Evolutionary conservation across 2,888 invertebrate genomes (phyloP).

Genomic region (Aplocera efformata): DNA sequence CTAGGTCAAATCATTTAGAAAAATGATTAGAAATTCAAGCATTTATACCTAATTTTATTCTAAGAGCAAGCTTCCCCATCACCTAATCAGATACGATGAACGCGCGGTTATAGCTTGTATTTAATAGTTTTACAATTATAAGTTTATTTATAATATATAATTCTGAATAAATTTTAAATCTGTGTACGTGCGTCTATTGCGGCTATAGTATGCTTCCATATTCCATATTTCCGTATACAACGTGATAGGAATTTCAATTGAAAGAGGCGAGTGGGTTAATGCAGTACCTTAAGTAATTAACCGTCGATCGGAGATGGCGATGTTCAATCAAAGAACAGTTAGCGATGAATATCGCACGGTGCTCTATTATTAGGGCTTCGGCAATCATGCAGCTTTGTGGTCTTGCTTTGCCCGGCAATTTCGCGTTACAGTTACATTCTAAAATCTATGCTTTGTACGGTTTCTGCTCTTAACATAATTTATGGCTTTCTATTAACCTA

Average conservation of each 20-base stretch:
- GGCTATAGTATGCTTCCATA: background rate
- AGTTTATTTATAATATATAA: too few species aligned
- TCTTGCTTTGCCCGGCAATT: slow-evolving; percentile 45
- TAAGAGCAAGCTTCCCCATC: too few species aligned
- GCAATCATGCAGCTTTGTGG: slow-evolving; percentile 40
- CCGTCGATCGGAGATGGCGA: slow-evolving; percentile 42
- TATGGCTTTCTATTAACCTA: slow-evolving; percentile 20
- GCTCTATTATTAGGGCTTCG: slow-evolving; percentile 60
- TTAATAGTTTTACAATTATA: too few species aligned
- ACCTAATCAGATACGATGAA: too few species aligned
- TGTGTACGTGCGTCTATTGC: background rate
- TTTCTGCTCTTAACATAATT: slow-evolving; percentile 24
- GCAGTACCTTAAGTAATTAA: slow-evolving; percentile 54
- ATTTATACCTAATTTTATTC: too few species aligned
- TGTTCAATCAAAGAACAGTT: slow-evolving; percentile 67
- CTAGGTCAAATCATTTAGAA: too few species aligned
- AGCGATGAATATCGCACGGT: slow-evolving; percentile 63
- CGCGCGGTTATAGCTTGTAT: too few species aligned
- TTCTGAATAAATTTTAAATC: background rate
- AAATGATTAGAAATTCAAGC: too few species aligned
- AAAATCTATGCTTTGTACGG: slow-evolving; percentile 30
- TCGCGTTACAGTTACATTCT: slow-evolving; percentile 55
- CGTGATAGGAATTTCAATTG: slow-evolving; percentile 41
- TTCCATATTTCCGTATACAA: slow-evolving; percentile 19
- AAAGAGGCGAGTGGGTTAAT: slow-evolving; percentile 36